Evolutionary conservation across 2,113 vertebrate genomes (phyloP).

Genomic region (Addax nasomaculatus): DNA sequence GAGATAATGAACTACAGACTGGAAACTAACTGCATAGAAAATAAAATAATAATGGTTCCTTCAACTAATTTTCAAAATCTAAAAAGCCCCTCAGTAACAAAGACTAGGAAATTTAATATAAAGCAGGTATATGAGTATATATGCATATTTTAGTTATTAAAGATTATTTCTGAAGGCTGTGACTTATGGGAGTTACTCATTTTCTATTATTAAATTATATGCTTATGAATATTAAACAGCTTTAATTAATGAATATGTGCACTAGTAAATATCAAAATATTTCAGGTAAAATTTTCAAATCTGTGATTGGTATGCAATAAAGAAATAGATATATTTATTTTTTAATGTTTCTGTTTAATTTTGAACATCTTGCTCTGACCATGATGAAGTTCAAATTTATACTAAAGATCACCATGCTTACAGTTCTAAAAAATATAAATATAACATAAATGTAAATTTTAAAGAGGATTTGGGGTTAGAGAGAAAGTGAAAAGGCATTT

Average conservation of each 20-base stretch:
- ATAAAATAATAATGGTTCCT: constrained; percentile 27
- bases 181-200: background rate
- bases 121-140: constrained; percentile 21
- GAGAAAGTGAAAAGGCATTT: background rate
- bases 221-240: constrained; percentile 27
- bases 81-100: background rate
- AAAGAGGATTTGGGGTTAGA: background rate
- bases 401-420: constrained; percentile 22
- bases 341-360: constrained; percentile 48
- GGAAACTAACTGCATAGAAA: constrained; percentile 21
- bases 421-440: constrained; percentile 47
- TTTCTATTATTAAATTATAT: constrained; percentile 21
- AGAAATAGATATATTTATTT: constrained; percentile 39
- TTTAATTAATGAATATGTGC: constrained; percentile 45
- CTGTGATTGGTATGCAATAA: background rate
- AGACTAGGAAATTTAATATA: constrained; percentile 16
- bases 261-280: constrained; percentile 36
- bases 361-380: constrained; percentile 13
- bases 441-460: constrained; percentile 15
- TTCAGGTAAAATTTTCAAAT: constrained; percentile 22
- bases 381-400: constrained; percentile 18
- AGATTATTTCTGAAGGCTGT: constrained; percentile 18
- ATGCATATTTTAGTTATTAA: constrained; percentile 42
- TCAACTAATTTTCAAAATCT: constrained; percentile 35
- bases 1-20: background rate